Conservation (phyloP, 92 coral and sea anemone species). For the Metridium senile region DNA sequence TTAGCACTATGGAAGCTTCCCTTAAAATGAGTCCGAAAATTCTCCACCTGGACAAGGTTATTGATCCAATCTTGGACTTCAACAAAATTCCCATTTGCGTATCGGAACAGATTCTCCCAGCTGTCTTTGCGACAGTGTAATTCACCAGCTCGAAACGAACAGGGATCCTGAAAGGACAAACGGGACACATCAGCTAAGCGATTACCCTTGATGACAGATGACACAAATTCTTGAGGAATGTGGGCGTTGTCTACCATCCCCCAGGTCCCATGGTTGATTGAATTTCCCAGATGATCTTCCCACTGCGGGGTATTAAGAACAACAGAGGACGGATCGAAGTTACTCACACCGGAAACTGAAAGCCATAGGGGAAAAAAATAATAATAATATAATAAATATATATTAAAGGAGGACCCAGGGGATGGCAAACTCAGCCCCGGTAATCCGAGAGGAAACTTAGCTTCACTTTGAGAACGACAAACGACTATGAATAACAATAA, state of each 20-base stretch:
- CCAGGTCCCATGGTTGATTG: constrained; percentile 1
- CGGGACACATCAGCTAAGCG: constrained; percentile 29
- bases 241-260: constrained; percentile 28
- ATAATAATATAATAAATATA: no score
- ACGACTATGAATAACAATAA: neutral
- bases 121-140: constrained; percentile 16
- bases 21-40: constrained; percentile 24
- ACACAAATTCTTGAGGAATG: constrained; percentile 6
- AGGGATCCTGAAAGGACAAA: constrained; percentile 9
- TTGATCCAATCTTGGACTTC: constrained; percentile 32
- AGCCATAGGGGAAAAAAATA: neutral
- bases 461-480: constrained; percentile 38
- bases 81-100: neutral
- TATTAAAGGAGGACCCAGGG: constrained; percentile 20
- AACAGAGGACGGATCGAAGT: constrained; percentile 15
- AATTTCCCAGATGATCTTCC: neutral
- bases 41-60: constrained; percentile 5
- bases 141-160: constrained; percentile 15
- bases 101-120: neutral
- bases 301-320: neutral
- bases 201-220: constrained; percentile 8
- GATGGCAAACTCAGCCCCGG: constrained; percentile 59
- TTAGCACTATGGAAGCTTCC: constrained; percentile 38
- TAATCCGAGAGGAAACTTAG: constrained; percentile 47
- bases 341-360: neutral